Percentiles rank a stretch among this genome's conserved stretches.
phyloP scores from a whole-genome alignment of 2,113 vertebrate species.

The Calidris pygmaea region DNA sequence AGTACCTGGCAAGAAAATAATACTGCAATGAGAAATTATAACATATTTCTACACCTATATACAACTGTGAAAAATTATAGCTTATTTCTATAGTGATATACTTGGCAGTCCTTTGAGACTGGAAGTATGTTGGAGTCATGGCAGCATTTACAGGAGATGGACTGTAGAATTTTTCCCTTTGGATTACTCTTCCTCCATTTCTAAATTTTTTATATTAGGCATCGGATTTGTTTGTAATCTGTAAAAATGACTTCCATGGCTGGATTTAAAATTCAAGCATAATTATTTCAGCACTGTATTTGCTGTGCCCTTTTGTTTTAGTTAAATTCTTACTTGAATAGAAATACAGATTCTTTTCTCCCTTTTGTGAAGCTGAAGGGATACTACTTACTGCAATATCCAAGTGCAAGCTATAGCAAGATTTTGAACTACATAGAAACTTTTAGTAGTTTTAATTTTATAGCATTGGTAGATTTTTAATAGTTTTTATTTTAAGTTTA shows the following conservation, averaged over 20 bases:
- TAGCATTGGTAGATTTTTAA: not conserved
- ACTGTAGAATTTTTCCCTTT: not conserved
- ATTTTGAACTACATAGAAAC: not conserved
- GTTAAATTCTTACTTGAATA: not conserved
- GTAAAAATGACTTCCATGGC: not conserved
- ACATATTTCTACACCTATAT: not conserved
- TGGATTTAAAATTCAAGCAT: not conserved
- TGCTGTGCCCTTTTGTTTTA: not conserved
- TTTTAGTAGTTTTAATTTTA: not conserved
- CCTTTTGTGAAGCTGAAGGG: not conserved
- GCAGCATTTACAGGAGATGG: not conserved
- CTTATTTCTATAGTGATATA: not conserved
- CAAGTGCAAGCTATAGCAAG: not conserved
- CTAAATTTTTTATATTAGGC: not conserved
- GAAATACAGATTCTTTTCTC: not conserved
- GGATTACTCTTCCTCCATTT: not conserved
- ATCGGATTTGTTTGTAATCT: not conserved
- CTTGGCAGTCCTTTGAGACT: not conserved
- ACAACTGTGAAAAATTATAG: not conserved
- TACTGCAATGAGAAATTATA: not conserved
- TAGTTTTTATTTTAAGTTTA: not conserved
- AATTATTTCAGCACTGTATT: not conserved
- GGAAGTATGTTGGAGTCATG: not conserved
- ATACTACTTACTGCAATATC: not conserved
- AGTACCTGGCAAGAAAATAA: not conserved